Base-by-base conservation (phyloP, 2,797 vertebrate species). In the Tangara arthus region DNA sequence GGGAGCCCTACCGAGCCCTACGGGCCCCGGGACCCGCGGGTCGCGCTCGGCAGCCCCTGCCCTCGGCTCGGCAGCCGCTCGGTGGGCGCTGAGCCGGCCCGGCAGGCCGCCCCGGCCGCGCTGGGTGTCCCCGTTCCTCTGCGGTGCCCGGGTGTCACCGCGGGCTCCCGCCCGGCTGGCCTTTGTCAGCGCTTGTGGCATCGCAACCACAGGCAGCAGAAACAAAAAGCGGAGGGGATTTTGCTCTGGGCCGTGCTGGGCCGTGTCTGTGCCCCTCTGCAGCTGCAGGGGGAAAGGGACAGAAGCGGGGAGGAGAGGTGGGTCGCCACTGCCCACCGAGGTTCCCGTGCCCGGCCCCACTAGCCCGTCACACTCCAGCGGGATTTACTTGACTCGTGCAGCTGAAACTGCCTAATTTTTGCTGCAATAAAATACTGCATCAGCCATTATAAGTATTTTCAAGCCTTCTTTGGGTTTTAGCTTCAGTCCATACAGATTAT, bases 211-310 rank as follows among this genome's bases (percentile, higher is more conserved):
- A 3, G 75, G n/a, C 73, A 32, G 84, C 77, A 21, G 28, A 12
- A 6, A 19, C 26, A 30, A 23, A 52, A 9, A 3, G 47, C 1
- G 1, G 28, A 15, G 55, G 30, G 8, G 1, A 3, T 3, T 11
- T 72, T 19, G 39, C 30, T 0, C 2, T 20, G 39, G 19, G 52
- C 11, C 6, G 0, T 11, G 1, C 1, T 8, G 37, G 16, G 34
- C 15, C 8, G 1, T 15, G 12, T 5, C 53, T 8, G 63, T 59
- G 20, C 34, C 9, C 10, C 15, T 15, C 10, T 7, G 17, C 69
- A 39, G 44, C 49, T 14, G 2, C 2, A 4, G 46, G 19, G 44
- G 16, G 17, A 30, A 18, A 7, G 34, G 26, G 20, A 9, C 34
- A 52, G 26, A 24, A 75, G 20, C 0, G 22, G 23, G 11, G 9